Evolutionary conservation across 2,888 invertebrate species (phyloP), one percentile per base, ranked within the genome.

Genomic region (Chironomus riparius): DNA sequence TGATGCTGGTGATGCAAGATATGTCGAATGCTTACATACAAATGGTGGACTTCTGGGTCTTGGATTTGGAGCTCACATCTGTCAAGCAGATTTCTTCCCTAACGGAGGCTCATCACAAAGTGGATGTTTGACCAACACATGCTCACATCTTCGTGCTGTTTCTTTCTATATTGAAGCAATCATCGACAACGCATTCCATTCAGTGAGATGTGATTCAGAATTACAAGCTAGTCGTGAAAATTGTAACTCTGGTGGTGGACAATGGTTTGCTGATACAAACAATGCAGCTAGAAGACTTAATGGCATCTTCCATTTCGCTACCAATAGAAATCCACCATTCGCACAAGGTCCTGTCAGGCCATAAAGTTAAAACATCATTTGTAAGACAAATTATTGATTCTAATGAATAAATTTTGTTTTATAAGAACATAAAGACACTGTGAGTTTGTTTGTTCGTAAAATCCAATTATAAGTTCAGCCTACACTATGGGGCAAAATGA

Each of bases 11-110:
- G 83, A 85, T 77, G 85, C 83, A 10, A 79, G 38, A 12, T 80
- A 81, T 47, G 85, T 85, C 13, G 83, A 85, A 77, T 80, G 82
- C 3, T 82, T 85, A 79, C 84, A 84, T 70, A 85, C 85, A 0
- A 82, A 82, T 76, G 80, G 79, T 4, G 81, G 81, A 78, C 18
- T 75, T 18, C 13, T 47, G 3, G 74, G 74, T 12, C 24, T 28
- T 48, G 85, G 85, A 0, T 80, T 84, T 47, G 70, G 78, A 0
- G 76, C 78, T 0, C 82, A 0, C 28, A 79, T 84, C 0, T 85
- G 84, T 13, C 80, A 80, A 24, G 82, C 83, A 5, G 83, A 84
- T 48, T 85, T 85, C 77, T 84, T 82, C 76, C 84, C 84, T 1
- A 85, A 85, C 71, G 82, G 80, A 47, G 85, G 85, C 1, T 76